phyloP scores from a whole-genome alignment of 2,888 invertebrate species.

The Arctia plantaginis region DNA sequence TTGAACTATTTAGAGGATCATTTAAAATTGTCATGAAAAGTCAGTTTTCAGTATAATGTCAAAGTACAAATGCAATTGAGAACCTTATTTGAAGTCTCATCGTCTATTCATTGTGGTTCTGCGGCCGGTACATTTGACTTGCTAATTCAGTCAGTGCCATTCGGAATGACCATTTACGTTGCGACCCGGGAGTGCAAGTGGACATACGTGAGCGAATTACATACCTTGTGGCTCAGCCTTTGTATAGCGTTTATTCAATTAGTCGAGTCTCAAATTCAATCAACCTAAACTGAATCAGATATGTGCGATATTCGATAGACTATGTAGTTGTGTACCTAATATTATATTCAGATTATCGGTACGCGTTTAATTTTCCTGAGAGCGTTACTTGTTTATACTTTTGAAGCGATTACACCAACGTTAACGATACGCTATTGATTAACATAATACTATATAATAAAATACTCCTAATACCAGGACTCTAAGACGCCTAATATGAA shows the following conservation, averaged over 20 bases:
- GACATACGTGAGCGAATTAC: slow-evolving; percentile 28
- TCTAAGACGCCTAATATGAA: neutral
- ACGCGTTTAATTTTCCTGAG: neutral
- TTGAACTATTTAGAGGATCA: too few species aligned
- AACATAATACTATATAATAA: too few species aligned
- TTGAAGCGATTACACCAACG: neutral
- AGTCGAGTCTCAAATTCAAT: neutral
- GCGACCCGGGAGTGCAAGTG: slow-evolving; percentile 17
- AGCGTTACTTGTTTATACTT: neutral
- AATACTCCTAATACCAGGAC: neutral
- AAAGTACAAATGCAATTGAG: slow-evolving; percentile 25
- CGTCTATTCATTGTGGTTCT: slow-evolving; percentile 46
- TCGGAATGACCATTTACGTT: slow-evolving; percentile 32
- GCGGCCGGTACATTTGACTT: slow-evolving; percentile 51
- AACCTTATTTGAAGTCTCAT: slow-evolving; percentile 37
- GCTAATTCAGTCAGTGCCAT: slow-evolving; percentile 41
- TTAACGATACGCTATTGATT: neutral
- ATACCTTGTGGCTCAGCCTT: slow-evolving; percentile 19
- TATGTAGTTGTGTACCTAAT: neutral
- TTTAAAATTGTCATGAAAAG: slow-evolving; percentile 6
- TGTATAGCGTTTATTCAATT: slow-evolving; percentile 4
- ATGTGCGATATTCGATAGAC: neutral
- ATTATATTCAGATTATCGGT: neutral
- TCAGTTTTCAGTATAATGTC: neutral
- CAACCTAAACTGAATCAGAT: neutral